Base-by-base conservation (phyloP, 2,113 vertebrate genomes). In the Psittacula cyanocephala region DNA sequence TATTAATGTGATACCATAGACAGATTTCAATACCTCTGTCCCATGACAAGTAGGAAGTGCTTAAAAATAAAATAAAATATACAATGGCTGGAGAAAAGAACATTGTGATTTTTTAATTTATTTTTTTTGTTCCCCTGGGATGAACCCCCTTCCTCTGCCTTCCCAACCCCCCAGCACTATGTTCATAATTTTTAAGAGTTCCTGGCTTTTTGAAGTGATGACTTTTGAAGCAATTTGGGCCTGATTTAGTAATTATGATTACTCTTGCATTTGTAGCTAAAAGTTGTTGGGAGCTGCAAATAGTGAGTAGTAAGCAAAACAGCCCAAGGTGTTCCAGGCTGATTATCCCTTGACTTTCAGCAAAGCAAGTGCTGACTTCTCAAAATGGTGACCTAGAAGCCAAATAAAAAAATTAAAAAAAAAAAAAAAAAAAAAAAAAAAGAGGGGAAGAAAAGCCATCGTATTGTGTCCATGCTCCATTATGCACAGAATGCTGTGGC, bases 1-100 rank as follows among this genome's bases (percentile, higher is more conserved):
- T 91, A 96, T 93, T 93, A 95, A 96, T 95, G 87, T 92, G 79
- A 88, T 95, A 93, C 75, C 64, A 82, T 76, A 72, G 77, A 90
- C 91, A 90, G 37, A 74, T 96, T 97, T 96, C 88, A 89, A 87
- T 92, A 86, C 49, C 63, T 92, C 78, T 84, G 67, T 92, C 75
- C 86, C 74, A 74, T 63, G 59, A 71, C 19, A 69, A 86, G 65
- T 57, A 86, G n/a, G 39, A 86, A 70, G 57, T 91, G 72, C 77
- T 84, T 84, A 81, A 91, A 93, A 78, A 88, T 76, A 60, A 92
- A 86, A 76, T 68, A 62, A 83, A 93, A 92, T 55, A 76, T 12
- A 16, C 33, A 81, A 46, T 76, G 62, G 25, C 23, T 47, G 81
- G 59, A 88, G 68, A 81, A 31, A 94, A 77, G 24, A 50, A 63